Base-by-base conservation (phyloP, 2,797 vertebrate genomes). In the Pangasius larnaudii region DNA sequence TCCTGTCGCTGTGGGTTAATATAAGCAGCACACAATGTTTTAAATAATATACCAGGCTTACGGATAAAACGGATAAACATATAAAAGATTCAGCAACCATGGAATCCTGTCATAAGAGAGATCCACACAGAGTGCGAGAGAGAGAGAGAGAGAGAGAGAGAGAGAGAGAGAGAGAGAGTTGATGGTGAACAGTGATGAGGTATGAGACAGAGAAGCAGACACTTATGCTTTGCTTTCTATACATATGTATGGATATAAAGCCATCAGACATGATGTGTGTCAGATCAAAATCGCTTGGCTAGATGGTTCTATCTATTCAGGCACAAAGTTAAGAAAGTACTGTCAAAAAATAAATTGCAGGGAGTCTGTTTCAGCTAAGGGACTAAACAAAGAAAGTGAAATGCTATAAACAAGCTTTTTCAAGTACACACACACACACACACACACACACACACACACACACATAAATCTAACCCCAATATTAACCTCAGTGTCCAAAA, bases 41-140 rank as follows among this genome's bases (percentile, higher is more conserved):
- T 95, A 88, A 95, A 95, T 95, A 94, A 95, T 93, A 94, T 90
- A 95, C 90, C 91, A 93, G 92, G 82, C 90, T 86, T 85, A 85
- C 91, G 94, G 93, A 95, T 95, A 94, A 94, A 95, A 95, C 91
- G 92, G 94, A 95, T 95, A 96, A 95, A 95, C 95, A 95, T 89
- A 95, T 95, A 92, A 95, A 96, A 95, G 90, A 95, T 96, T 93
- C 87, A 96, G 92, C 93, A 88, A 86, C 71, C 85, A 88, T 86
- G 86, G 89, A 87, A 93, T 75, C 85, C 92, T 92, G 93, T 94
- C 95, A 94, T 80, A 61, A 90, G 89, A 78, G 85, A 90, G 89
- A 81, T 77, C 69, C 65, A 59, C 72, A 88, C 90, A 90, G 85
- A 81, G 88, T 59, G 87, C 42, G 58, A 89, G 30, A 84, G 58